A percentile compares a stretch with the other conserved stretches of the same genome.
These are phyloP conservation scores for Cataglyphis altisquamis DNA, from an alignment of 2,888 invertebrate genomes.

Conservation along the genomic window DNA sequence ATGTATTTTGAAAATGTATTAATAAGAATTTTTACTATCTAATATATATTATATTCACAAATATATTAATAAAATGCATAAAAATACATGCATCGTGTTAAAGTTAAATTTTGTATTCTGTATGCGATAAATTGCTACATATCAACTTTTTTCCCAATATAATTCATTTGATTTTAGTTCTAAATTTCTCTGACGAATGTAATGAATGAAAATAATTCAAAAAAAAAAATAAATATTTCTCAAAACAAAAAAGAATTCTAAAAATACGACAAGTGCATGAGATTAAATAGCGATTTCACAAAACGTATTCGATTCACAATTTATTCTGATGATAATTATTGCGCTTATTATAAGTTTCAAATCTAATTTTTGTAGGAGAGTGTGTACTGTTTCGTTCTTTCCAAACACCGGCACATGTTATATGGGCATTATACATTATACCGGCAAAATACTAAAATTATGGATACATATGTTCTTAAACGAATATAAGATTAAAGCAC, in stretches of 20 bases:
- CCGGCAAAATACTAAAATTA: not conserved
- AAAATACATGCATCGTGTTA: too few species aligned
- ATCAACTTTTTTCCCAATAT: too few species aligned
- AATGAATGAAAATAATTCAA: not conserved
- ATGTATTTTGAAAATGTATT: too few species aligned
- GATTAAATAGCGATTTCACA: not conserved
- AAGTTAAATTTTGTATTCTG: too few species aligned
- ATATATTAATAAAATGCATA: too few species aligned
- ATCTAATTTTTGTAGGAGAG: constrained; percentile 61
- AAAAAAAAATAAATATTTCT: not conserved
- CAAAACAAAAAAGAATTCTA: too few species aligned
- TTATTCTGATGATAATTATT: not conserved
- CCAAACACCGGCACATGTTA: constrained; percentile 57
- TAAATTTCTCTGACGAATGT: not conserved
- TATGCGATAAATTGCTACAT: too few species aligned
- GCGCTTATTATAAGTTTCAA: constrained; percentile 63
- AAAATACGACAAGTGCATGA: too few species aligned
- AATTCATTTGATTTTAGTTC: not conserved
- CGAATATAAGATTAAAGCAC: constrained; percentile 1
- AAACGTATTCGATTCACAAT: not conserved
- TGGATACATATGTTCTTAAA: not conserved
- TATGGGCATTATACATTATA: too few species aligned
- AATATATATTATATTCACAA: too few species aligned
- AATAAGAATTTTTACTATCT: too few species aligned
- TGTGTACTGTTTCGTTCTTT: constrained; percentile 57